Conservation (phyloP, 2,888 invertebrate species). For the Macrophya alboannulata region DNA sequence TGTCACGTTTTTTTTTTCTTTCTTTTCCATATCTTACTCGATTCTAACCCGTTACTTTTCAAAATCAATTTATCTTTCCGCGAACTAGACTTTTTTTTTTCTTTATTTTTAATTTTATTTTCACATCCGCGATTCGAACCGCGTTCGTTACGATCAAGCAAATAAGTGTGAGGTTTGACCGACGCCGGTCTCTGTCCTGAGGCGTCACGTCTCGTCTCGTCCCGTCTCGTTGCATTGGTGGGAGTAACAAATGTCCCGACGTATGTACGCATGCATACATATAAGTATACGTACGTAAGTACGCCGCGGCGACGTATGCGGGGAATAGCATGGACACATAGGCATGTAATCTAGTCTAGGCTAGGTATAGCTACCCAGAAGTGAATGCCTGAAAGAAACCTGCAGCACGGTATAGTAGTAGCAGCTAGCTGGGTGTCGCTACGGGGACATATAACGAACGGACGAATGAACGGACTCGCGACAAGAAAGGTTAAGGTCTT, state of each 20-base stretch:
- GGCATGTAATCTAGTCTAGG: conserved; percentile 47
- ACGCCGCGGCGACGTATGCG: background rate
- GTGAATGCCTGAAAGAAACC: conserved; percentile 54
- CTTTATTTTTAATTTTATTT: background rate
- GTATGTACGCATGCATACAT: too few relatives aligned
- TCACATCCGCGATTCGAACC: background rate
- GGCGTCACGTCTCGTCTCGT: too few relatives aligned
- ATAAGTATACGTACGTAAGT: background rate
- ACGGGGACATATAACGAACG: conserved; percentile 34
- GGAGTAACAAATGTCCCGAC: background rate
- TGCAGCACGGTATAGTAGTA: background rate
- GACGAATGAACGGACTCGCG: conserved; percentile 39
- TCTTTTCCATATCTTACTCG: background rate
- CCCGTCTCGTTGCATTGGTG: too few relatives aligned
- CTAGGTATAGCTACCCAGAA: conserved; percentile 29
- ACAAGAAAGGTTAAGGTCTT: conserved; percentile 72
- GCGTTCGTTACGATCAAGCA: background rate
- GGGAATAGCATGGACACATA: conserved; percentile 26
- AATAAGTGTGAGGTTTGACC: background rate
- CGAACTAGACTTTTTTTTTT: background rate
- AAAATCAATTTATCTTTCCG: background rate
- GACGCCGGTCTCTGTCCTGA: background rate
- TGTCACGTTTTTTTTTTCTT: background rate
- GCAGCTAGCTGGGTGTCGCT: background rate
- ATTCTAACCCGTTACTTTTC: too few relatives aligned